Evolutionary conservation across 2,888 invertebrate genomes (phyloP), one percentile per base, ranked within the genome.

Genomic region (Tyria jacobaeae): DNA sequence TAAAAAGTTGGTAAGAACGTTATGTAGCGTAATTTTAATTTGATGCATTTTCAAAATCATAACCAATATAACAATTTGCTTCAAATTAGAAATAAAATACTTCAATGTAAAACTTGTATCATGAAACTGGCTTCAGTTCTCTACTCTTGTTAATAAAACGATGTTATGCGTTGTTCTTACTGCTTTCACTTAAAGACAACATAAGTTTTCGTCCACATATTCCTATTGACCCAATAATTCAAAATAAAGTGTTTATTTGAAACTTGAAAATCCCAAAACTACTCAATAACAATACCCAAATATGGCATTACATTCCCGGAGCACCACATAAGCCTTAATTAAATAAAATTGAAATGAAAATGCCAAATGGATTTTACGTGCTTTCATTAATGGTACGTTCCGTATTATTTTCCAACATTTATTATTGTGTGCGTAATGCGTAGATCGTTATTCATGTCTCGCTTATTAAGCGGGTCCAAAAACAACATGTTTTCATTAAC

Each of bases 271-370:
- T 68, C 56, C 71, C 75, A 69, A 60, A 78, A 76, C 76, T 76
- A 78, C 76, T 76, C 71, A 70, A 76, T 76, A 76, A 84, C 83
- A 81, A 80, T 75, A 76, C 77, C 74, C 78, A 80, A 82, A 83
- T 77, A 80, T 76, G 80, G 80, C 78, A 82, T 83, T 80, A 82
- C 80, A 27, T 66, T 66, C 21, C 57, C 76, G 64, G 71, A 78
- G 76, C 81, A 82, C 82, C 87, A 82, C 86, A 87, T 88, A 88
- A 89, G 88, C 91, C 87, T 91, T 94, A 93, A 94, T 93, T 92
- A 93, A 93, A 94, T 94, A 92, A 93, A 92, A 93, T 92, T 91
- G 90, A 92, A 92, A 92, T 91, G 92, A 92, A 91, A 91, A 91
- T 83, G 87, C 87, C 86, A 90, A 93, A 93, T 93, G 94, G 94